Evolutionary conservation across 2,888 invertebrate species (phyloP).

Genomic region (Harpalus rufipes): DNA sequence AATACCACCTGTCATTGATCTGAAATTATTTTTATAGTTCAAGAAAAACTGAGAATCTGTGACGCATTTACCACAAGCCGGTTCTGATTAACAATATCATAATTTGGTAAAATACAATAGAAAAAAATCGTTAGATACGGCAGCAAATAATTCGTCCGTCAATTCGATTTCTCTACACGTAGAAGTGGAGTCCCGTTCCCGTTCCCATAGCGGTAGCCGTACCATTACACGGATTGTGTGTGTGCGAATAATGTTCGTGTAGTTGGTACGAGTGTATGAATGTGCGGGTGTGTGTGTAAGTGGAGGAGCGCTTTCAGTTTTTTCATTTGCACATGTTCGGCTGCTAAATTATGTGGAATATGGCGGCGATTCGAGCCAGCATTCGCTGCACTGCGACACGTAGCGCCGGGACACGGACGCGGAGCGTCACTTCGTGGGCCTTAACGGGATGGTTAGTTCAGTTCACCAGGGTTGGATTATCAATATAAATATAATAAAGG

Average conservation of each 20-base stretch:
- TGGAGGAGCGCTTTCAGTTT: slow-evolving; percentile 55
- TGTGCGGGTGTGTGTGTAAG: slow-evolving; percentile 37
- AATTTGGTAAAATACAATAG: slow-evolving; percentile 45
- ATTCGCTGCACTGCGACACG: slow-evolving; percentile 51
- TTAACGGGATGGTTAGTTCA: background rate
- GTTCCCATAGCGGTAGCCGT: background rate
- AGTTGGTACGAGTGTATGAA: slow-evolving; percentile 6
- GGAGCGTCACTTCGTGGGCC: slow-evolving; percentile 16
- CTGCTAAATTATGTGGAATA: slow-evolving; percentile 64
- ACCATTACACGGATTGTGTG: slow-evolving; percentile 9
- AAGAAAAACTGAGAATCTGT: background rate
- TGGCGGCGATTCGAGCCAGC: slow-evolving; percentile 43
- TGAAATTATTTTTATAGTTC: too few species aligned
- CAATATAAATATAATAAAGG: background rate
- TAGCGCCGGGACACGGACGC: slow-evolving; percentile 16
- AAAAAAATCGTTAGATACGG: slow-evolving; percentile 45
- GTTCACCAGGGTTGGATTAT: slow-evolving; percentile 11
- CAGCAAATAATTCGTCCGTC: slow-evolving; percentile 53
- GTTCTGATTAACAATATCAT: slow-evolving; percentile 39
- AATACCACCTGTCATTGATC: too few species aligned
- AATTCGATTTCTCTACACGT: slow-evolving; percentile 49
- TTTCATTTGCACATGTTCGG: slow-evolving; percentile 61
- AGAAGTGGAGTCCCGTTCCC: slow-evolving; percentile 24
- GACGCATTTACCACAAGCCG: slow-evolving; percentile 15
- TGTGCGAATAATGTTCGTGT: slow-evolving; percentile 36